Evolutionary conservation across 2,888 invertebrate species (phyloP).

Genomic region (Tanypteryx hageni): DNA sequence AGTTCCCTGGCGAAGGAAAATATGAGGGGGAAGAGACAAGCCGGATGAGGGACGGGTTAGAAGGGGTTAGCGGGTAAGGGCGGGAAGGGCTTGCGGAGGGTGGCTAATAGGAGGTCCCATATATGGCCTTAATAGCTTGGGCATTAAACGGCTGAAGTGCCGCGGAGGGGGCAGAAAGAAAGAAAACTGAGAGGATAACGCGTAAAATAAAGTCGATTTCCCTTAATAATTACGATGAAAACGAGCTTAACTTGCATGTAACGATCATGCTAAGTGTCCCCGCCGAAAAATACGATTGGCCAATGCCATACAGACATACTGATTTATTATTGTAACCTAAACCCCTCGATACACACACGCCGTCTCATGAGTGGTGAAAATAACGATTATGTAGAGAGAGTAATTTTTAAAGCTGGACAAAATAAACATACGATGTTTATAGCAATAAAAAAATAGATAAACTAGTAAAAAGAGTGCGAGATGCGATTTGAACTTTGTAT

Average conservation of each 20-base stretch:
- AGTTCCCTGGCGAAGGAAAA: neutral
- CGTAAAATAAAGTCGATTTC: conserved; percentile 14
- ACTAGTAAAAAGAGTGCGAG: too few species aligned
- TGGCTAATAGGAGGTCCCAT: conserved; percentile 2
- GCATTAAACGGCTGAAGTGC: conserved; percentile 13
- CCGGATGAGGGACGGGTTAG: neutral
- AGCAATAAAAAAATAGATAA: too few species aligned
- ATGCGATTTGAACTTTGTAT: too few species aligned
- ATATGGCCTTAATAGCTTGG: neutral
- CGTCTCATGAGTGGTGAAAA: too few species aligned
- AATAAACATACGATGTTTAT: too few species aligned
- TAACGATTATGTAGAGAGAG: too few species aligned
- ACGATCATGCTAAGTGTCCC: neutral
- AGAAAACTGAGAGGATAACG: neutral
- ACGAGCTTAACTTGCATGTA: neutral
- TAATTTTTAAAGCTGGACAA: too few species aligned
- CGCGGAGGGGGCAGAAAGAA: neutral
- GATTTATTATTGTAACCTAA: too few species aligned
- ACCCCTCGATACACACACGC: too few species aligned
- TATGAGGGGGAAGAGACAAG: neutral
- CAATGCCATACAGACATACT: too few species aligned
- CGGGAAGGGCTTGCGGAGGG: conserved; percentile 13
- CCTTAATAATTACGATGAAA: neutral
- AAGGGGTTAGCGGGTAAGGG: neutral
- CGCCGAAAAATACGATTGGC: neutral